phyloP scores from a whole-genome alignment of 2,113 vertebrate species.

The Orycteropus afer region DNA sequence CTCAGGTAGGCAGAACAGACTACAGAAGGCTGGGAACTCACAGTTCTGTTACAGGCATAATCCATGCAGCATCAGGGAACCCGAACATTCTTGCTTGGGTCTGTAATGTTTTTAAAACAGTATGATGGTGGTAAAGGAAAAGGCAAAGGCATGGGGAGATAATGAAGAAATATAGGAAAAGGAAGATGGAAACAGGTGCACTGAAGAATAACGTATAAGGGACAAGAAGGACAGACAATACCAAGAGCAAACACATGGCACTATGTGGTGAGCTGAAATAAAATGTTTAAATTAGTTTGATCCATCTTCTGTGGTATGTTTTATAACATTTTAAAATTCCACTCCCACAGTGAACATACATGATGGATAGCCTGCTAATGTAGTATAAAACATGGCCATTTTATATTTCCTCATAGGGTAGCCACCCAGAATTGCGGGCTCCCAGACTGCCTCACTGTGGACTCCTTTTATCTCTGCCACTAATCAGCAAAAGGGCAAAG shows the following conservation, averaged over 20 bases:
- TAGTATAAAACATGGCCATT: fast-evolving
- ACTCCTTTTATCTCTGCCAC: background rate
- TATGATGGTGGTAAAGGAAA: background rate
- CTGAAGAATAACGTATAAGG: background rate
- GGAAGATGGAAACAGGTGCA: background rate
- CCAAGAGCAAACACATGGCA: fast-evolving
- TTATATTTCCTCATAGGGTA: background rate
- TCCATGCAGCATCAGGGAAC: background rate
- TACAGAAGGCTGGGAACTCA: background rate
- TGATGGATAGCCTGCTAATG: background rate
- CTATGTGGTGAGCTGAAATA: background rate
- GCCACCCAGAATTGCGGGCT: background rate
- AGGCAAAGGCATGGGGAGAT: background rate
- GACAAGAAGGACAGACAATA: too few relatives aligned
- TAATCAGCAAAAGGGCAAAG: background rate
- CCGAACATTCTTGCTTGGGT: too few relatives aligned
- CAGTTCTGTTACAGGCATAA: fast-evolving
- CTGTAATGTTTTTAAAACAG: fast-evolving
- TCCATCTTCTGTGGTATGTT: background rate
- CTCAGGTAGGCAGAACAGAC: background rate
- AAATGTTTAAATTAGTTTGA: background rate
- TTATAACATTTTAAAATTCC: background rate
- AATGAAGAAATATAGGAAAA: background rate
- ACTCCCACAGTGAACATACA: fast-evolving
- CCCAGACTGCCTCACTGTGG: background rate